Evolutionary conservation across 2,797 vertebrate genomes (phyloP), one percentile per base, ranked within the genome.

Genomic region (Vespertilio murinus): DNA sequence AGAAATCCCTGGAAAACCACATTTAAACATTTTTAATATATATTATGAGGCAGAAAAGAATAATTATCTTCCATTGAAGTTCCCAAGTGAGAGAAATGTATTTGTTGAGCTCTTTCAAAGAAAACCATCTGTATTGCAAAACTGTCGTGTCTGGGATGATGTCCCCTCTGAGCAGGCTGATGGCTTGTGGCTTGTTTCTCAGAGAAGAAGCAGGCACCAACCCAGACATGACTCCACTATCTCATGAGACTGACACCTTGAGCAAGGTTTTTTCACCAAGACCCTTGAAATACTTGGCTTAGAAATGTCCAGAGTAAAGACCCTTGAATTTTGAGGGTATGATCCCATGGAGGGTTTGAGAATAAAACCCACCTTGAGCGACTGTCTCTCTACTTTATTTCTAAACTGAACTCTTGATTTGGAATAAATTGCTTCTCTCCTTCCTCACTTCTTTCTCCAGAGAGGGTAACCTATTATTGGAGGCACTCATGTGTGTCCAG

Each of bases 31-130:
- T 98, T 98, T 99, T 98, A 99, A 99, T 98, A 98, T 98, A 98
- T 98, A 98, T 99, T 99, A 98, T 98, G 98, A 99, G 98, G 98
- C 98, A 98, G 98, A 98, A 98, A 98, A 98, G 98, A 99, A 98
- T 98, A 99, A 99, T 99, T 98, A 98, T 99, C 98, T 98, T 98
- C 98, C 98, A 98, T 98, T 98, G 98, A 98, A 97, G 98, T 98
- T 98, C 97, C 96, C 94, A 96, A 98, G 97, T 97, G 97, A 97
- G 98, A 98, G 96, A 98, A 98, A 94, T 97, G 71, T 96, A 97
- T 98, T 74, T 97, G 96, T 96, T 98, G 96, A 98, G 95, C 86
- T 89, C 92, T 98, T 98, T 97, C 97, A 98, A 98, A 98, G 96
- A 97, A 98, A 98, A 97, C 96, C 92, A 89, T 90, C 0, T 13